Conservation (phyloP, 2,888 invertebrate species). For the Macrophya alboannulata region DNA sequence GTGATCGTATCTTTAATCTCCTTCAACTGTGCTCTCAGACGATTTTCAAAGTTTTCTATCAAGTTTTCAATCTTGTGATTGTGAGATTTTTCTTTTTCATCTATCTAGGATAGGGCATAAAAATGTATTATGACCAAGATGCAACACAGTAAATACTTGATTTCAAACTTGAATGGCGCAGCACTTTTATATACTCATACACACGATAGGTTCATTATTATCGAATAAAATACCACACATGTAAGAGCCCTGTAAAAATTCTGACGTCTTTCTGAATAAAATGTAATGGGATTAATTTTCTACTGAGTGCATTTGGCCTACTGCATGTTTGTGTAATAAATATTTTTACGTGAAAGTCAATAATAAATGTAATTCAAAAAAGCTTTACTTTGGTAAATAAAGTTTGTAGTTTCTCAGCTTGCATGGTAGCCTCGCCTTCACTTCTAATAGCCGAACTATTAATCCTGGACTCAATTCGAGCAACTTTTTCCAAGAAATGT, state of each 20-base stretch:
- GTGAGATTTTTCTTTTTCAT: conserved; percentile 85
- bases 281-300: too few species aligned
- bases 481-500: conserved; percentile 66
- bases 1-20: conserved; percentile 79
- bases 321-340: conserved; percentile 3
- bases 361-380: not conserved
- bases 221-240: too few species aligned
- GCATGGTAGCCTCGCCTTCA: conserved; percentile 64
- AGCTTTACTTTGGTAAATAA: conserved; percentile 64
- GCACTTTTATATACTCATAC: not conserved
- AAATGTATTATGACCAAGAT: not conserved
- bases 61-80: conserved; percentile 85
- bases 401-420: conserved; percentile 62
- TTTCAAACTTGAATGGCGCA: not conserved
- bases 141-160: conserved; percentile 1
- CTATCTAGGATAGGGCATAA: conserved; percentile 80
- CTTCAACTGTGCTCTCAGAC: conserved; percentile 79
- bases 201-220: too few species aligned
- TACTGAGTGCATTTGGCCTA: not conserved
- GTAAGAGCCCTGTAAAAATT: not conserved
- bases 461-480: conserved; percentile 67
- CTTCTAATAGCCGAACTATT: conserved; percentile 62
- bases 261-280: too few species aligned
- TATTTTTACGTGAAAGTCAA: not conserved
- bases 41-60: conserved; percentile 81